phyloP scores from a whole-genome alignment of 1,140 invertebrate genomes.

The Phortica variegata region DNA sequence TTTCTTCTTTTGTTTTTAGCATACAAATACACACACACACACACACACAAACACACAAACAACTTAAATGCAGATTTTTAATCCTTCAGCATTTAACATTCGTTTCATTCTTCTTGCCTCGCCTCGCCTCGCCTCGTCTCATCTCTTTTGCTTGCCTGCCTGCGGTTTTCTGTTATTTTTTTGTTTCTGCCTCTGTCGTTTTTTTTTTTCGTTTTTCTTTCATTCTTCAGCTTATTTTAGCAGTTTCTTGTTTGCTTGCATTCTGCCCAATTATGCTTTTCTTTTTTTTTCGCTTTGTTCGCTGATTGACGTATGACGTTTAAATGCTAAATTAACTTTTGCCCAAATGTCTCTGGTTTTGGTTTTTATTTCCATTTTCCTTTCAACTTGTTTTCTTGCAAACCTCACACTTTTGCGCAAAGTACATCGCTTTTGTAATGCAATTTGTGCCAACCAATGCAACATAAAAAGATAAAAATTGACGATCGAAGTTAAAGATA shows the following conservation, averaged over 20 bases:
- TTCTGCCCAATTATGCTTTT: no score
- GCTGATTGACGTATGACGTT: slow-evolving; percentile 49
- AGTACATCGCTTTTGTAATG: no score
- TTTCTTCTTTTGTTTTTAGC: background rate
- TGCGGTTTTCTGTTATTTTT: background rate
- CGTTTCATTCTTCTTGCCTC: slow-evolving; percentile 22
- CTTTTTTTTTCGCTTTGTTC: no score
- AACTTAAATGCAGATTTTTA: slow-evolving; percentile 20
- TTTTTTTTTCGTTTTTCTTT: slow-evolving; percentile 11
- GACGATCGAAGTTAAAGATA: no score
- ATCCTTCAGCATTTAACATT: slow-evolving; percentile 20
- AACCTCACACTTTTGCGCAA: no score
- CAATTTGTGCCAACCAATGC: no score
- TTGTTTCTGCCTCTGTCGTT: slow-evolving; percentile 13
- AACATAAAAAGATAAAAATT: no score
- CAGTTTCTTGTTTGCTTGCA: no score
- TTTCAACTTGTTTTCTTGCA: no score
- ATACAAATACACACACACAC: slow-evolving; percentile 1
- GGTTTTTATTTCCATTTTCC: background rate
- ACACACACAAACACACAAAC: slow-evolving; percentile 22
- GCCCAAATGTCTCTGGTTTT: slow-evolving; percentile 18
- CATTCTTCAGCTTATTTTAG: slow-evolving; percentile 5
- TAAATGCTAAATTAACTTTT: slow-evolving; percentile 48
- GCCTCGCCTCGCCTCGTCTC: background rate
- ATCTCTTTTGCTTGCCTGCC: slow-evolving; percentile 5